phyloP scores from a whole-genome alignment of 2,797 vertebrate species.

The Lerista edwardsae region DNA sequence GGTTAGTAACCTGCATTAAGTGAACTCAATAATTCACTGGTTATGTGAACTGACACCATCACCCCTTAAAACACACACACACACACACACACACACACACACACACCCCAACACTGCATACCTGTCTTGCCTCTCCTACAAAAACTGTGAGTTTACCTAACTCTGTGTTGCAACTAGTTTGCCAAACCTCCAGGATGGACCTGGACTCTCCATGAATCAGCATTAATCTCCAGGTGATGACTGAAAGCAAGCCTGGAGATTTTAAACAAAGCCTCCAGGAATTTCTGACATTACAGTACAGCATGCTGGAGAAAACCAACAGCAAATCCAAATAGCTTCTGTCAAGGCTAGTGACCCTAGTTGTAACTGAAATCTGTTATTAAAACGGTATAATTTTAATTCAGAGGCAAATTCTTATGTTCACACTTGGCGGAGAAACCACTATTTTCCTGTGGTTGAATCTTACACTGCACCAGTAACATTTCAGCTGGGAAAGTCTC shows the following conservation, averaged over 20 bases:
- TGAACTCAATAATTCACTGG: not conserved
- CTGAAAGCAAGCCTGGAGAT: no score
- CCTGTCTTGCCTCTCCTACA: not conserved
- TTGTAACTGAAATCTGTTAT: not conserved
- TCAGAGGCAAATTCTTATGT: not conserved
- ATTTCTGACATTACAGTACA: no score
- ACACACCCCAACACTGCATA: not conserved
- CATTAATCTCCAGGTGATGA: no score
- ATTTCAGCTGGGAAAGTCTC: no score
- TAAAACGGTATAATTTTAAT: not conserved
- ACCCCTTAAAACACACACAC: no score
- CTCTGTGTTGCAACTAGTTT: not conserved
- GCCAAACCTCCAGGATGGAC: no score
- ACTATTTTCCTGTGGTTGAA: not conserved
- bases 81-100: no score
- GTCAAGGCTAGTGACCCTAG: no score
- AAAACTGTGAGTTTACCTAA: not conserved
- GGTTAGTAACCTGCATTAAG: not conserved
- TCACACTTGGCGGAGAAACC: not conserved
- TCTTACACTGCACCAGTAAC: not conserved
- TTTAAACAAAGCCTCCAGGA: no score
- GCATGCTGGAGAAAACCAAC: no score
- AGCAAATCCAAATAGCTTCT: no score
- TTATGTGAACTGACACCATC: not conserved
- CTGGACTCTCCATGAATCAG: no score